Percentiles rank a stretch among this genome's conserved stretches.
Evolutionary conservation across 2,888 invertebrate species (phyloP).

Genomic region (Acanthosepion pharaonis): DNA sequence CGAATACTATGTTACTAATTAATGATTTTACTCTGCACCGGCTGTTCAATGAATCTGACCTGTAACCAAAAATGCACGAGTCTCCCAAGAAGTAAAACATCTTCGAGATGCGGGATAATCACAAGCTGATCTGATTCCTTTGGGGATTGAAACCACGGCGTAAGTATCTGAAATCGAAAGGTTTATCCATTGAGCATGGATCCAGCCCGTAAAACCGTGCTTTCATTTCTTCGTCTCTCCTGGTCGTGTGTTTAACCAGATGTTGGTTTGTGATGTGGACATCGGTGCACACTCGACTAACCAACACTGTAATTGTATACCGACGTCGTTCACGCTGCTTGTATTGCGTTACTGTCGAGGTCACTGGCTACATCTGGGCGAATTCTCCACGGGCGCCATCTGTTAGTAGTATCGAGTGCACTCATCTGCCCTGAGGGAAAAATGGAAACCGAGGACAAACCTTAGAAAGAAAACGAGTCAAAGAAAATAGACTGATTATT

Average conservation of each 20-base stretch:
- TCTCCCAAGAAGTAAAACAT: no score
- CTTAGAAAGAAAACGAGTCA: background rate
- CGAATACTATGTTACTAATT: no score
- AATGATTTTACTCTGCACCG: no score
- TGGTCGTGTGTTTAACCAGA: background rate
- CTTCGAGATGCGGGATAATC: no score
- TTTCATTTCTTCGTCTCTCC: background rate
- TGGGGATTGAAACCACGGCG: background rate
- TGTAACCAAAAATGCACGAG: no score
- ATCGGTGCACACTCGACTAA: background rate
- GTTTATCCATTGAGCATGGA: background rate
- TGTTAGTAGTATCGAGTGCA: background rate
- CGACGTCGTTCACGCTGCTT: background rate
- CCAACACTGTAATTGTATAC: background rate
- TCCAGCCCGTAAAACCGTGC: background rate
- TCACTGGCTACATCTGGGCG: constrained; percentile 33
- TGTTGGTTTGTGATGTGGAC: background rate
- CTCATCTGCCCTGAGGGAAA: background rate
- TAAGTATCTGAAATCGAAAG: background rate
- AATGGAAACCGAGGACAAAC: background rate
- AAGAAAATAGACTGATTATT: background rate
- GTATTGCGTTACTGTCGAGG: constrained; percentile 6
- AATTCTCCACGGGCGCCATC: constrained; percentile 7
- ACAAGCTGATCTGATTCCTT: no score
- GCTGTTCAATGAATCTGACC: no score